Evolutionary conservation across 1,140 invertebrate genomes (phyloP).

Genomic region (Microvelia longipes): DNA sequence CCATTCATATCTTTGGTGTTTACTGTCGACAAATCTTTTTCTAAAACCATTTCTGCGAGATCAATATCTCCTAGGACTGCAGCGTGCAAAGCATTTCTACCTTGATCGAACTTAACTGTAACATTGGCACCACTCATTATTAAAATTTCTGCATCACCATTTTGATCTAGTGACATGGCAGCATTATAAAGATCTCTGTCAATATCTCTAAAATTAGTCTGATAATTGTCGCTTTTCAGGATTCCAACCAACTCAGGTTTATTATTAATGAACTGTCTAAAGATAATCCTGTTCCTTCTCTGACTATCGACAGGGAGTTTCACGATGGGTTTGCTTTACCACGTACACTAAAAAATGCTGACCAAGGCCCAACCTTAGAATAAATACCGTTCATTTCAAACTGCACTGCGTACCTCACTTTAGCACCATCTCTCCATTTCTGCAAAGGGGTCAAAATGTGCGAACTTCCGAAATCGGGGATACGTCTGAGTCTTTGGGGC

Average conservation of each 20-base stretch:
- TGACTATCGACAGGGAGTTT: neutral
- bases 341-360: neutral
- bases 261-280: neutral
- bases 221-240: neutral
- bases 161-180: neutral
- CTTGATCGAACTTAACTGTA: neutral
- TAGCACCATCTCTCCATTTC: neutral
- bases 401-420: neutral
- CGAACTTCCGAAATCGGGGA: neutral
- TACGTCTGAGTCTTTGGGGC: neutral
- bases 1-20: neutral
- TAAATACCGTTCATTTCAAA: neutral
- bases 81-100: neutral
- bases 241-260: neutral
- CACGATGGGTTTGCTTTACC: neutral
- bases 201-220: neutral
- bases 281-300: neutral
- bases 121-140: neutral
- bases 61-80: neutral
- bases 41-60: neutral
- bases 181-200: neutral
- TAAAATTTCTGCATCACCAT: neutral
- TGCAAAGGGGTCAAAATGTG: neutral
- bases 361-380: neutral
- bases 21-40: neutral